Conservation (phyloP, 2,113 vertebrate species). For the Hiodon tergisus region DNA sequence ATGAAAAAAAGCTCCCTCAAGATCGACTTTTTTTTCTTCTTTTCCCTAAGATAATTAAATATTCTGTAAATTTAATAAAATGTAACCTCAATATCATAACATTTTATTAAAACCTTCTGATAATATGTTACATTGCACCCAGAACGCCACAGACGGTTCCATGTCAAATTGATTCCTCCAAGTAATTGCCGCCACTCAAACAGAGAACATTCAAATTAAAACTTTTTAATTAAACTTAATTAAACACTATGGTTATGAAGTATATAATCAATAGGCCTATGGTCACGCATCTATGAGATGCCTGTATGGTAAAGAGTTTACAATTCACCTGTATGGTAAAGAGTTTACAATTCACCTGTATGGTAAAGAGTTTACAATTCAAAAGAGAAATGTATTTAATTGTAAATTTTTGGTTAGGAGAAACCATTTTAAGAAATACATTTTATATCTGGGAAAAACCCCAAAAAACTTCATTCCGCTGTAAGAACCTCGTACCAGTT, state of each 20-base stretch:
- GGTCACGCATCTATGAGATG: not conserved
- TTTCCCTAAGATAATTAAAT: not conserved
- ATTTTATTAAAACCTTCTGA: slow-evolving; percentile 2
- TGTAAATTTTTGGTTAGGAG: no score
- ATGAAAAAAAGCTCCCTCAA: no score
- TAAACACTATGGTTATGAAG: not conserved
- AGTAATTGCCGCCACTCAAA: no score
- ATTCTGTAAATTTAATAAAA: slow-evolving; percentile 8
- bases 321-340: no score
- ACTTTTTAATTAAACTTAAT: not conserved
- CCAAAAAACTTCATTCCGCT: no score
- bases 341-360: no score
- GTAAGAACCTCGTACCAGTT: no score
- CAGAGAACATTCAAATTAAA: not conserved
- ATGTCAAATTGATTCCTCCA: not conserved
- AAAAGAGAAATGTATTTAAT: no score
- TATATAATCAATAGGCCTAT: not conserved
- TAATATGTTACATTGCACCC: slow-evolving; percentile 14
- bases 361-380: no score
- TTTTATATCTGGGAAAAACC: no score
- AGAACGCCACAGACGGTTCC: not conserved
- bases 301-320: not conserved
- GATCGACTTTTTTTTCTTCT: no score
- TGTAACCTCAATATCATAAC: slow-evolving; percentile 7
- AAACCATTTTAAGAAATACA: no score